Conservation (phyloP, 2,113 vertebrate species). For the Centrocercus urophasianus region DNA sequence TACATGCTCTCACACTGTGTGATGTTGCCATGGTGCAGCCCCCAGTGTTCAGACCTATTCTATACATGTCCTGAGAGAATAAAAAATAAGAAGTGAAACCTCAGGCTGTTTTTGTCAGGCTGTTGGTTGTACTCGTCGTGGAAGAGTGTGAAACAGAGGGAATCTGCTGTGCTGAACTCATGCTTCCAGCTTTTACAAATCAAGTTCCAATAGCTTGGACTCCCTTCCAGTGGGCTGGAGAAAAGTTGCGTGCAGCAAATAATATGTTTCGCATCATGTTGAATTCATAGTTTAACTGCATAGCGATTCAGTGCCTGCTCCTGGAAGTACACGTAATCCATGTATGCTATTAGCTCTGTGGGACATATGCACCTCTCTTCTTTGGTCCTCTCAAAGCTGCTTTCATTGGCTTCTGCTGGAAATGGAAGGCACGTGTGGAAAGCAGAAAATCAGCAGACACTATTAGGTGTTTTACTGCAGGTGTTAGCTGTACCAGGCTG, state of each 20-base stretch:
- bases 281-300: fast-evolving
- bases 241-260: neutral
- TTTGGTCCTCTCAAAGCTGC: neutral
- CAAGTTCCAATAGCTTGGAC: neutral
- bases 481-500: neutral
- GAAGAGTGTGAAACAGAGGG: neutral
- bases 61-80: fast-evolving
- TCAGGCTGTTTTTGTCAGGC: neutral
- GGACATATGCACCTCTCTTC: no score
- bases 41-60: neutral
- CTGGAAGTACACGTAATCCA: neutral
- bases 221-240: neutral
- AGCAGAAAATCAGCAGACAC: neutral
- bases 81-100: neutral
- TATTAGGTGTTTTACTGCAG: neutral
- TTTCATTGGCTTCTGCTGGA: neutral
- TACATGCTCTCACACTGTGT: neutral
- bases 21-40: neutral
- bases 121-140: neutral
- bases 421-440: neutral
- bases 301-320: neutral
- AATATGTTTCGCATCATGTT: neutral
- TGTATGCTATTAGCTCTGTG: neutral
- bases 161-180: neutral
- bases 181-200: neutral